Base-by-base conservation (phyloP, 1,140 invertebrate genomes). In the Saccostrea cuccullata region DNA sequence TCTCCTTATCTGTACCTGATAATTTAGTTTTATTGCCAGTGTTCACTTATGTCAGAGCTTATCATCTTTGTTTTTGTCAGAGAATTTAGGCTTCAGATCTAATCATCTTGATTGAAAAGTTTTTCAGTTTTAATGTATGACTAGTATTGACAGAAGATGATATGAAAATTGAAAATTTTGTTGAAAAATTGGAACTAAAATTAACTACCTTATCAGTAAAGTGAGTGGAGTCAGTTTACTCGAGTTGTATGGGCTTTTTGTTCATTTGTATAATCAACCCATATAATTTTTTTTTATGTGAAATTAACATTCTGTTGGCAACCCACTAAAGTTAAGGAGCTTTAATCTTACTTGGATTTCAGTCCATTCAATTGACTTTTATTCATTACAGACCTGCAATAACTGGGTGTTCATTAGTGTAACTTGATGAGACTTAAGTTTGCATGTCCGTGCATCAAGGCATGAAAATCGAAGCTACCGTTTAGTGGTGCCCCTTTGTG, bases 21-120 rank as follows among this genome's bases (percentile, higher is more conserved):
- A 77, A 77, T 77, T 77, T 26, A 77, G 26, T 77, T 77, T 77
- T 77, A 77, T 77, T 77, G 26, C 70, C 70, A 77, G 26, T 77
- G 23, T 77, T 77, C 30, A 26, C 70, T 77, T 77, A 77, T 36
- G 70, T 77, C 70, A 77, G 70, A 77, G 70, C 70, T 77, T 77
- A 77, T 77, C 70, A 77, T 30, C 23, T 77, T 77, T 77, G 70
- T 77, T 30, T 77, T 77, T 77, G 70, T 77, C 70, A 77, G 70
- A 77, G 26, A 77, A 77, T 36, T 77, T 77, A 26, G 70, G 26
- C 70, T 77, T 30, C 70, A 26, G 26, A 77, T 30, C 70, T 77
- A 77, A 77, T 77, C 70, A 30, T 15, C 70, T 77, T 77, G 70
- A 77, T 77, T 77, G 26, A 77, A 23, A 67, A 77, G 26, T 73